phyloP scores from a whole-genome alignment of 2,888 invertebrate genomes.

The Ormyrus pomaceus region DNA sequence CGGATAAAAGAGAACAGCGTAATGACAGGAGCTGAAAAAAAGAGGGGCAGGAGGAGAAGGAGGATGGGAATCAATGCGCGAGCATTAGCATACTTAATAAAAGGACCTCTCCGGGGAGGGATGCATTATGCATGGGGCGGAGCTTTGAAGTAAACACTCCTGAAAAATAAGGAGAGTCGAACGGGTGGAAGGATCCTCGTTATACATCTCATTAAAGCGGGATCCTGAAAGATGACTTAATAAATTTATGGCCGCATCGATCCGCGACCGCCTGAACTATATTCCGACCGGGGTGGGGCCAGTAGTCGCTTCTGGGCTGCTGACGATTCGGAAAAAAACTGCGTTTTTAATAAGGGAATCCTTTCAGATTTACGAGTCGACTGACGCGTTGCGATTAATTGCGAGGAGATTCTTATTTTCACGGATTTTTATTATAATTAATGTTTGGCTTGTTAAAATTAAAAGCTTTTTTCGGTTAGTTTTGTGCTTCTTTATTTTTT shows the following conservation, averaged over 20 bases:
- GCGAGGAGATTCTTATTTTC: too few relatives aligned
- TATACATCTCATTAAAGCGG: constrained; percentile 37
- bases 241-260: constrained; percentile 23
- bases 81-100: constrained; percentile 51
- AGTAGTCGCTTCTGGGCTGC: too few relatives aligned
- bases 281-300: too few relatives aligned
- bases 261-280: background rate
- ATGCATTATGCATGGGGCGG: constrained; percentile 41
- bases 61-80: constrained; percentile 43
- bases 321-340: too few relatives aligned
- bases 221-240: constrained; percentile 6
- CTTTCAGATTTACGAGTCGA: too few relatives aligned
- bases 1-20: background rate
- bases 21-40: background rate
- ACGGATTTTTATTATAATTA: too few relatives aligned
- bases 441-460: too few relatives aligned
- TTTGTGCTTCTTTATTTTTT: too few relatives aligned
- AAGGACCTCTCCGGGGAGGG: background rate
- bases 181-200: background rate
- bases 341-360: too few relatives aligned
- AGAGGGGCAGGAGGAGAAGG: background rate
- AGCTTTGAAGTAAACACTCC: constrained; percentile 34
- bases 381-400: too few relatives aligned
- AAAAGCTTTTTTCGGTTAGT: too few relatives aligned
- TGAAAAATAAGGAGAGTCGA: background rate